A percentile compares a stretch with the other conserved stretches of the same genome.
phyloP scores from a whole-genome alignment of 2,797 vertebrate genomes.

The Platalea minor region DNA sequence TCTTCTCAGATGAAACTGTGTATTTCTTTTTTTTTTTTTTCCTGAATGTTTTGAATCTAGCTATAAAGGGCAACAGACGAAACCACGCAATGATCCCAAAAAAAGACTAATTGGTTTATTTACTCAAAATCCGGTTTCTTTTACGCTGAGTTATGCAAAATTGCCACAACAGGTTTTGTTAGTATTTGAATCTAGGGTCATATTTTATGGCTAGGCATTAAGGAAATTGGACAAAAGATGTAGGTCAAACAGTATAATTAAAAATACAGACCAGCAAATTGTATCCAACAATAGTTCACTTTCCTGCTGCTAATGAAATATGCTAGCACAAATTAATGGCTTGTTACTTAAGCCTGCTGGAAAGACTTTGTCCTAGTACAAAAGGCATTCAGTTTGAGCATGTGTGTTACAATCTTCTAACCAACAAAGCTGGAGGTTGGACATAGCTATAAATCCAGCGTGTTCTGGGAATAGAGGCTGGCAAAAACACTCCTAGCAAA shows the following conservation, averaged over 20 bases:
- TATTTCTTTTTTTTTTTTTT: neutral
- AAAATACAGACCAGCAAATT: constrained; percentile 32
- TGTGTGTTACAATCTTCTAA: neutral
- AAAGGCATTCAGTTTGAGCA: constrained; percentile 1
- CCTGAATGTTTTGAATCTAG: neutral
- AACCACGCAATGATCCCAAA: neutral
- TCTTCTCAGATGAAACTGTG: constrained; percentile 4
- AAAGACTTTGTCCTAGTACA: constrained; percentile 3
- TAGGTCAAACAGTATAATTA: constrained; percentile 31
- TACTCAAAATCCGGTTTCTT: neutral
- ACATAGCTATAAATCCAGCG: constrained; percentile 27
- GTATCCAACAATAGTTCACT: neutral
- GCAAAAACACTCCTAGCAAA: constrained; percentile 56
- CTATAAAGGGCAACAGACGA: neutral
- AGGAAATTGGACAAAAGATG: neutral
- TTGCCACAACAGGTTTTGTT: neutral
- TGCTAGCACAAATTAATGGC: constrained; percentile 7
- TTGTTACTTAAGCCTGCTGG: constrained; percentile 25
- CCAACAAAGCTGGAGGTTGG: constrained; percentile 5
- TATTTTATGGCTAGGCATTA: constrained; percentile 12
- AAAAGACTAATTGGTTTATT: constrained; percentile 1
- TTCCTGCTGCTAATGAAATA: constrained; percentile 27
- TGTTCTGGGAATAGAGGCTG: constrained; percentile 58
- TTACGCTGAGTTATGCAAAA: neutral
- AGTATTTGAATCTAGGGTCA: neutral